Percentiles rank a stretch among this genome's conserved stretches.
These are phyloP conservation scores for Halcyon smyrnensis DNA, from an alignment of 2,797 vertebrate species.

Conservation along the genomic window DNA sequence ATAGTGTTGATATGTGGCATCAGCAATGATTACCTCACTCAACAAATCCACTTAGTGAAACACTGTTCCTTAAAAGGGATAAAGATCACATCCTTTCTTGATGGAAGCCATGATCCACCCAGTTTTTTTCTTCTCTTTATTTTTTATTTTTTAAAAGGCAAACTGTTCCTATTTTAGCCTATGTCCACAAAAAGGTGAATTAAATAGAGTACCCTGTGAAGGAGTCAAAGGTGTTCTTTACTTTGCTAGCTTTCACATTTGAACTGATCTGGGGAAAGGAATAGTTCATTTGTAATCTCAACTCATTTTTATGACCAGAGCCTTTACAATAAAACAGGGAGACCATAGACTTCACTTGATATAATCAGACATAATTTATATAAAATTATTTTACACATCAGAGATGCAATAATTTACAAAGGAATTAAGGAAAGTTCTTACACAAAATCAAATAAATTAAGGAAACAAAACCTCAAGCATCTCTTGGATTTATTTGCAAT, in stretches of 20 bases:
- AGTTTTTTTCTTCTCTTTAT: neutral
- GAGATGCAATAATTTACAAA: neutral
- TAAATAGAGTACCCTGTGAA: neutral
- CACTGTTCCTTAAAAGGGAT: neutral
- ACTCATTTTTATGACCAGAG: neutral
- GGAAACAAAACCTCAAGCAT: neutral
- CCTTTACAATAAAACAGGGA: neutral
- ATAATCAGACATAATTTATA: neutral
- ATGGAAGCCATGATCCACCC: neutral
- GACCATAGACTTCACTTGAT: neutral
- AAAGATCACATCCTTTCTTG: neutral
- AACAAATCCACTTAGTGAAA: neutral
- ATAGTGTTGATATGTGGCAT: neutral
- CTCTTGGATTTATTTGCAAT: neutral
- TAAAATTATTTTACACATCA: neutral
- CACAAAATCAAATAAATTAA: neutral
- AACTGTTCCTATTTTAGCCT: neutral
- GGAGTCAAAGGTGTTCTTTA: neutral
- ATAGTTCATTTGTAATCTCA: neutral
- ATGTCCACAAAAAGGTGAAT: neutral
- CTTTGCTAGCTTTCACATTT: neutral
- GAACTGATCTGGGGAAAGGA: neutral
- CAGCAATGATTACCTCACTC: neutral
- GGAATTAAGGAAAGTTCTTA: neutral
- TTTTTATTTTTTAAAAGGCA: neutral